Evolutionary conservation across 2,797 vertebrate species (phyloP).

Genomic region (Chromis chromis): DNA sequence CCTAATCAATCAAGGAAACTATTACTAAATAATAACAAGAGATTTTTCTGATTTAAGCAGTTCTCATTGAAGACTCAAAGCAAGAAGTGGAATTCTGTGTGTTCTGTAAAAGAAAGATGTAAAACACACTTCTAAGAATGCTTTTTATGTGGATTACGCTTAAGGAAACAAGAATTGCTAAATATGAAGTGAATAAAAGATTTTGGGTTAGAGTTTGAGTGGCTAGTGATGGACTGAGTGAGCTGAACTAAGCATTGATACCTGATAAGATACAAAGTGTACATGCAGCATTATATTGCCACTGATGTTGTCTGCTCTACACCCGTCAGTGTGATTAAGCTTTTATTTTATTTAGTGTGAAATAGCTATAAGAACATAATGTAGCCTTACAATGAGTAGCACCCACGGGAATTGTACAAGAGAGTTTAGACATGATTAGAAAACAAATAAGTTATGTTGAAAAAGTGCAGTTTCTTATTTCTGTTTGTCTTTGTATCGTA

Average conservation of each 20-base stretch:
- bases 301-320: background rate
- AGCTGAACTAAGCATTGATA: background rate
- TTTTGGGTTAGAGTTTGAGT: background rate
- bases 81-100: too few relatives aligned
- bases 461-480: background rate
- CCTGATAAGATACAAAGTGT: background rate
- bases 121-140: too few relatives aligned
- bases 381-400: background rate
- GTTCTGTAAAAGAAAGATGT: too few relatives aligned
- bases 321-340: background rate
- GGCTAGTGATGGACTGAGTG: background rate
- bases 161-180: too few relatives aligned
- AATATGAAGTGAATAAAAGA: too few relatives aligned
- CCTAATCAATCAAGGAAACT: too few relatives aligned
- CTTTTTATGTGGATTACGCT: too few relatives aligned
- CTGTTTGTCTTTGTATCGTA: background rate
- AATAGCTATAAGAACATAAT: background rate
- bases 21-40: too few relatives aligned
- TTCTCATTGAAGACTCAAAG: too few relatives aligned
- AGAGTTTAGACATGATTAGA: background rate
- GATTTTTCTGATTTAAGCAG: too few relatives aligned
- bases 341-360: background rate
- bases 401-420: background rate
- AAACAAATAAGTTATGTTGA: background rate
- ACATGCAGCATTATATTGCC: background rate